phyloP scores from a whole-genome alignment of 2,113 vertebrate species.

The Phaethon lepturus region DNA sequence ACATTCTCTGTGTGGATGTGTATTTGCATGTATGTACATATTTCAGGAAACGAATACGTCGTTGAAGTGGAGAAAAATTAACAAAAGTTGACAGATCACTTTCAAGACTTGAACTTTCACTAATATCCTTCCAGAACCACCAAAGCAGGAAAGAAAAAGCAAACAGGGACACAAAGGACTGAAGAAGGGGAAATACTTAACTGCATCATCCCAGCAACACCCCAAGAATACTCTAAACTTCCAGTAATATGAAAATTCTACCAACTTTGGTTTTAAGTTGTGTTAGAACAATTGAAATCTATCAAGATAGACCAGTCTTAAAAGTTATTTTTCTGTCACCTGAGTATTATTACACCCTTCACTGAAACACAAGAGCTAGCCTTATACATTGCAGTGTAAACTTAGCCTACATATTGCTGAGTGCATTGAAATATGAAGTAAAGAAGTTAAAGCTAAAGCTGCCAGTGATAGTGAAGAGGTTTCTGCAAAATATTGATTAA shows the following conservation, averaged over 20 bases:
- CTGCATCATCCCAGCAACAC: not conserved
- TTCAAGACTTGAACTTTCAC: not conserved
- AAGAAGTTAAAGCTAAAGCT: not conserved
- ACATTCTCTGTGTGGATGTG: not conserved
- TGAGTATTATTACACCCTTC: not conserved
- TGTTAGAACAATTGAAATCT: not conserved
- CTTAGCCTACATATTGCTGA: not conserved
- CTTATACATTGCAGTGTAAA: not conserved
- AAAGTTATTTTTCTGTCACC: not conserved
- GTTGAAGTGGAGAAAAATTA: not conserved
- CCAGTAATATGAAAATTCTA: not conserved
- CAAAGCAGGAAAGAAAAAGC: not conserved
- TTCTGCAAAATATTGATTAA: not conserved
- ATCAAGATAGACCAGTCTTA: not conserved
- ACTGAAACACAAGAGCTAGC: not conserved
- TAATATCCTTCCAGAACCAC: not conserved
- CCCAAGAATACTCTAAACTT: not conserved
- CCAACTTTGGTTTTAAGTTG: not conserved
- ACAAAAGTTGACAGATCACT: not conserved
- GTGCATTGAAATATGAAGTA: not conserved
- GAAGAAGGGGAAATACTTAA: not conserved
- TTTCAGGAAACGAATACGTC: not conserved
- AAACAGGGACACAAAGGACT: not conserved
- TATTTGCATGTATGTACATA: not conserved
- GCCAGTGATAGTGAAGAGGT: not conserved